Evolutionary conservation across 2,113 vertebrate genomes (phyloP), one percentile per base, ranked within the genome.

Genomic region (Varanus komodoensis): DNA sequence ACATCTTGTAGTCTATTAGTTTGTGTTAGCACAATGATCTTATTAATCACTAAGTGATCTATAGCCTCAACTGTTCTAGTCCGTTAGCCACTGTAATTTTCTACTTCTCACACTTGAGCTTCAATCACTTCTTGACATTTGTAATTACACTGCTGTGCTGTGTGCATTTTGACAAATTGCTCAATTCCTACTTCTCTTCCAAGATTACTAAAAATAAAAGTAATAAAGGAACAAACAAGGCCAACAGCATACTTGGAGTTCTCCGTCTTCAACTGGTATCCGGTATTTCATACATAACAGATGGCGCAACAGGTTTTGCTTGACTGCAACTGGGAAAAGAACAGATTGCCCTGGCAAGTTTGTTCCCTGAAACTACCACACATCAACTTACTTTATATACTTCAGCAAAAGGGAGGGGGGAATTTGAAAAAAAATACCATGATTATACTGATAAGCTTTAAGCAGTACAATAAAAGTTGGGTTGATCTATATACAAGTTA

Each of bases 291-390:
- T 69, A 25, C 77, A 80, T 95, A 95, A 87, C 96, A 95, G 95
- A 96, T 95, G 95, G 95, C 90, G 52, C 89, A 94, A 89, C 93
- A 96, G 94, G 90, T 89, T 95, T 89, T 89, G 89, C 94, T 68
- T 93, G 67, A 89, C 95, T 94, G 92, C 91, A 94, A 91, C 95
- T 96, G 95, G 94, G 94, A 86, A 93, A 94, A 92, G 80, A 95
- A 95, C 96, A 97, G 97, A 97, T 96, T 96, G 96, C 74, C 95
- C 89, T 94, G 95, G 94, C 93, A 91, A 94, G 84, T 91, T 34
- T 8, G 87, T 93, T 89, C 52, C 8, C 87, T 78, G 86, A 27
- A 1, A 38, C 14, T 12, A 90, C 52, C 81, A 73, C 23, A 21
- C 32, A 73, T 48, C 77, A 81, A 92, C 85, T 89, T 93, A 57